A percentile compares a stretch with the other conserved stretches of the same genome.
These are phyloP conservation scores for Lasaia peninsularis DNA, from an alignment of 1,140 invertebrate genomes.

Conservation along the genomic window DNA sequence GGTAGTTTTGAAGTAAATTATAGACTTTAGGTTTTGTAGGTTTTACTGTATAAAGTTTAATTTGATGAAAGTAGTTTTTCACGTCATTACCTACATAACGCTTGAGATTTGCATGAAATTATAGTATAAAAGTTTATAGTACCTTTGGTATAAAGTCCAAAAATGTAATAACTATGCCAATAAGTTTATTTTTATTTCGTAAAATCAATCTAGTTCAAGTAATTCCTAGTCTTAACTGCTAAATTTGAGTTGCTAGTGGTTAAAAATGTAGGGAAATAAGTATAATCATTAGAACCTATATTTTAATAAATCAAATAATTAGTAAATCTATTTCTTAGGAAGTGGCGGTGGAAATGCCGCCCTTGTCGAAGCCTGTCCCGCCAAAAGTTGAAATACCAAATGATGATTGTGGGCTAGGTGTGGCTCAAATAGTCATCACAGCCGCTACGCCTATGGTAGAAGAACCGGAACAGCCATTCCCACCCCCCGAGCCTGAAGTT, in stretches of 20 bases:
- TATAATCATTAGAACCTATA: not conserved
- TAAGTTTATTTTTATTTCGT: not conserved
- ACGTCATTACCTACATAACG: conserved; percentile 29
- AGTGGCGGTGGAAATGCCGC: conserved; percentile 38
- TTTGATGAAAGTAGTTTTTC: not conserved
- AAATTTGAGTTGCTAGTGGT: not conserved
- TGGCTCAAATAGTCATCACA: conserved; percentile 92
- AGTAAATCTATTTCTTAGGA: conserved; percentile 34
- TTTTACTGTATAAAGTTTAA: not conserved
- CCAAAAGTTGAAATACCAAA: conserved; percentile 51
- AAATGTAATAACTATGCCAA: not conserved
- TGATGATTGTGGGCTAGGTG: conserved; percentile 80
- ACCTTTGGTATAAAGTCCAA: not conserved
- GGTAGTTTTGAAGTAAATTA: not conserved
- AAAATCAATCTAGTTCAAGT: not conserved
- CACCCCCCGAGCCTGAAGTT: conserved; percentile 74
- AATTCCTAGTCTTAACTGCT: not conserved
- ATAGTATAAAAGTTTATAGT: not conserved
- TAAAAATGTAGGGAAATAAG: conserved; percentile 2
- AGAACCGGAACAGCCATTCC: conserved; percentile 84
- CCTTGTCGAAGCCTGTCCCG: conserved; percentile 50
- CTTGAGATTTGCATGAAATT: conserved; percentile 22
- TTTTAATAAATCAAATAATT: too few species aligned
- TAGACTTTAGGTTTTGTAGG: not conserved
- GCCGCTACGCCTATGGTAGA: conserved; percentile 92